Evolutionary conservation across 2,888 invertebrate genomes (phyloP), one percentile per base, ranked within the genome.

Genomic region (Penaeus monodon): DNA sequence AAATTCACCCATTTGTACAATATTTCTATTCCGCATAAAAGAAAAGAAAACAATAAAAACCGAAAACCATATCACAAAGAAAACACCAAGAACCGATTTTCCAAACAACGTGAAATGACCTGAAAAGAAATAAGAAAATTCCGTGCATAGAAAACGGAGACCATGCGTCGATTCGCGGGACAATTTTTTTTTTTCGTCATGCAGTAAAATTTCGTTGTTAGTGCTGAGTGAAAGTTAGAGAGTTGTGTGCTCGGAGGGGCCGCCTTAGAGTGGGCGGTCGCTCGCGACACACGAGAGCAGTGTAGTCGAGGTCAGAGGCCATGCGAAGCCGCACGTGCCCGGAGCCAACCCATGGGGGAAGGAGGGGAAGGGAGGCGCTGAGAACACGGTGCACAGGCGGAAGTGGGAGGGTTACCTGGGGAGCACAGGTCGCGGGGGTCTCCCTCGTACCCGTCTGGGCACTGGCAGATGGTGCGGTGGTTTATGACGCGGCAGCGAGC

Each of bases 391-490:
- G 87, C 86, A 84, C 64, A 70, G 70, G 74, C 73, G 63, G 38
- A 49, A 78, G 84, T 27, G 63, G 85, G 33, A 33, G 49, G 44
- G 80, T 88, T 89, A 89, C 89, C 89, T 89, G 86, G 86, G 57
- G 80, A 82, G 77, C 89, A 89, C 81, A 80, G 8, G 68, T 84
- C 86, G n/a, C 88, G 74, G 22, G 96, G 95, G 92, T 96, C 95
- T 91, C 96, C 96, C 66, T 94, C 93, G 92, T 94, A 95, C 91
- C 94, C 95, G 64, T 93, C 92, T 27, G 95, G 95, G 92, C 96
- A 97, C 73, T 94, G 94, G 91, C 97, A 97, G 91, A 95, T 95
- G n/a, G 96, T 95, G 92, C 96, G 94, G 91, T 97, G 96, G 91
- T 95, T 96, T 68, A 95, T 94, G 17, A 95, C 95, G 91, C 95